Evolutionary conservation across 37 sponge, comb jelly and placozoan genomes (phyloP), one percentile per base, ranked within the genome.

Genomic region (Beroe forskalii): DNA sequence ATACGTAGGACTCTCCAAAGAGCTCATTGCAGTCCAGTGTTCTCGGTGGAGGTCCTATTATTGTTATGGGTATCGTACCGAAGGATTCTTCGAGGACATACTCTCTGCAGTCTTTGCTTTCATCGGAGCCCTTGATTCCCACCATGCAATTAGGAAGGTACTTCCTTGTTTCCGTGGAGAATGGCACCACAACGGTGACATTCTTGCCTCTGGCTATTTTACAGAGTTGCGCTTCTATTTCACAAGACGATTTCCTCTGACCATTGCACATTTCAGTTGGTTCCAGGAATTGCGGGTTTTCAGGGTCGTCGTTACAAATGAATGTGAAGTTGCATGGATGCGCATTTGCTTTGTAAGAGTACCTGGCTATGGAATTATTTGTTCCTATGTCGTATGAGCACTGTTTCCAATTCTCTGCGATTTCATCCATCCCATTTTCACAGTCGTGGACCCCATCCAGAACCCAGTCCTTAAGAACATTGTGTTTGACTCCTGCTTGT

Each of bases 1-100:
- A 80, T 27, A 80, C 86, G 27, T 80, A 80, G 40, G 40, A 23
- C 55, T 80, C 86, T 27, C 86, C 86, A 25, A 42, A 80, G 8
- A 12, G 28, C 6, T 80, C n/a, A n/a, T 4, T 41, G 20, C 86
- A 80, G 1, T n/a, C 48, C 4, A 69, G 1, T 32, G 33, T 69
- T 28, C 72, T 36, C 6, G 36, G 1, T 4, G 19, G 9, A 14
- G 86, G 86, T 4, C 38, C 86, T 24, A 44, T 25, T 40, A 80
- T 80, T 25, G 1, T 27, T 23, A 44, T 80, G 0, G 86, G 44
- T 25, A 44, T 42, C 6, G 86, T 80, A 37, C 86, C 86, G 42
- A 42, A 80, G n/a, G 86, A 80, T 6, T 80, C 86, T 24, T 44
- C 55, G 1, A 41, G 20, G 27, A 44, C 17, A 25, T 80, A 80